Evolutionary conservation across 2,113 vertebrate genomes (phyloP).

Genomic region (Lepidiolamprologus cunningtoni): DNA sequence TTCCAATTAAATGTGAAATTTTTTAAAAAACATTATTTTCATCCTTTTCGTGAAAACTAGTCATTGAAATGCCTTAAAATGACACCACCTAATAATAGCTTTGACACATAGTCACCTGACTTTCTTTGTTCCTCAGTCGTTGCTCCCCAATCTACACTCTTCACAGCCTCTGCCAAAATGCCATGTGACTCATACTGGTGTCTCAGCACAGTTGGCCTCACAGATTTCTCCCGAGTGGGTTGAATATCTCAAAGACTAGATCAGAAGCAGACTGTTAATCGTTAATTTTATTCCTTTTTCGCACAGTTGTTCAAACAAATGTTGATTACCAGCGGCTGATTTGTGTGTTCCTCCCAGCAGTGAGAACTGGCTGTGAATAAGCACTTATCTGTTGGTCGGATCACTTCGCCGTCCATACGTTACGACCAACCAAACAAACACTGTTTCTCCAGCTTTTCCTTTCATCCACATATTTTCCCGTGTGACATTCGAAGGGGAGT

Average conservation of each 20-base stretch:
- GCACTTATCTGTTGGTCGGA: neutral
- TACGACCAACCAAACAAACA: neutral
- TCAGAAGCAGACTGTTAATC: neutral
- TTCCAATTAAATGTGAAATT: neutral
- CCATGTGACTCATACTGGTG: constrained; percentile 1
- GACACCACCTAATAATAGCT: neutral
- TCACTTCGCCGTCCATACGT: neutral
- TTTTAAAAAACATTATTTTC: neutral
- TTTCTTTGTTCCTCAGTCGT: neutral
- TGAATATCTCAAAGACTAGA: neutral
- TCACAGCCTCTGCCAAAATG: neutral
- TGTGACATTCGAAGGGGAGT: neutral
- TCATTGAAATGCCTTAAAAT: neutral
- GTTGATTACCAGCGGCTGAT: neutral
- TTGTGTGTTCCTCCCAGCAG: neutral
- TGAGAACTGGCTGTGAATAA: constrained; percentile 7
- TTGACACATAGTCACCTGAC: neutral
- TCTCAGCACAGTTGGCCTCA: neutral
- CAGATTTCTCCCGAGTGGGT: neutral
- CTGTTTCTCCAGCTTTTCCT: neutral
- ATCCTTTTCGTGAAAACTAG: neutral
- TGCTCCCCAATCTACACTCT: neutral
- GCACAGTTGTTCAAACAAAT: neutral
- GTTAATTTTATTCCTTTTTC: neutral
- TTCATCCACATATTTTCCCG: neutral